These are phyloP conservation scores for Pollenia griseotomentosa DNA, from an alignment of 2,888 invertebrate species.

Conservation along the genomic window DNA sequence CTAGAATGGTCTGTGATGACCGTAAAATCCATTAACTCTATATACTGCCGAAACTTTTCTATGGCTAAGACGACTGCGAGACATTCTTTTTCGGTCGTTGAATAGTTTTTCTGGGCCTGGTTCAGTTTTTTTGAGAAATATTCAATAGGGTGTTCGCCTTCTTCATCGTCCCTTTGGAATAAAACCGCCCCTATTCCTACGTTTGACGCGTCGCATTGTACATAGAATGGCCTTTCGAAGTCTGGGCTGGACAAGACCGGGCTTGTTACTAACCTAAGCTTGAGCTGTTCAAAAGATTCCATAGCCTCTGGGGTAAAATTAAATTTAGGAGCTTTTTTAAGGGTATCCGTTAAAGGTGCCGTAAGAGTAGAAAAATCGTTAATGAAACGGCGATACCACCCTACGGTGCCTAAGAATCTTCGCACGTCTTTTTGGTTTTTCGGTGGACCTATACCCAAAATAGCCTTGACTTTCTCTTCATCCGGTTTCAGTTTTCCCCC, in stretches of 20 bases:
- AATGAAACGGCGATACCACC: constrained; percentile 39
- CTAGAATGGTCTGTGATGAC: constrained; percentile 47
- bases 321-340: constrained; percentile 22
- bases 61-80: constrained; percentile 46
- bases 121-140: constrained; percentile 47
- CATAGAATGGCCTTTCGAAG: constrained; percentile 15
- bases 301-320: not conserved
- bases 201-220: constrained; percentile 41
- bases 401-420: constrained; percentile 1
- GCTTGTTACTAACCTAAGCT: not conserved
- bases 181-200: constrained; percentile 46
- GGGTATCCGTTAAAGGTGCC: constrained; percentile 21
- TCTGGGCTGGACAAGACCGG: constrained; percentile 5
- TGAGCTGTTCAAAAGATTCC: constrained; percentile 3
- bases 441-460: not conserved
- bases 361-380: constrained; percentile 20
- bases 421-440: constrained; percentile 2
- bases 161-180: constrained; percentile 44
- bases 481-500: constrained; percentile 23
- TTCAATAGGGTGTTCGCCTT: constrained; percentile 42
- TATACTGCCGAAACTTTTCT: constrained; percentile 57
- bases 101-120: constrained; percentile 9
- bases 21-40: constrained; percentile 58
- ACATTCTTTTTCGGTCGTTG: constrained; percentile 28
- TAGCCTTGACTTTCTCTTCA: not conserved